A percentile compares a stretch with the other conserved stretches of the same genome.
These are phyloP conservation scores for Balearica regulorum DNA, from an alignment of 2,797 vertebrate genomes.

Conservation along the genomic window DNA sequence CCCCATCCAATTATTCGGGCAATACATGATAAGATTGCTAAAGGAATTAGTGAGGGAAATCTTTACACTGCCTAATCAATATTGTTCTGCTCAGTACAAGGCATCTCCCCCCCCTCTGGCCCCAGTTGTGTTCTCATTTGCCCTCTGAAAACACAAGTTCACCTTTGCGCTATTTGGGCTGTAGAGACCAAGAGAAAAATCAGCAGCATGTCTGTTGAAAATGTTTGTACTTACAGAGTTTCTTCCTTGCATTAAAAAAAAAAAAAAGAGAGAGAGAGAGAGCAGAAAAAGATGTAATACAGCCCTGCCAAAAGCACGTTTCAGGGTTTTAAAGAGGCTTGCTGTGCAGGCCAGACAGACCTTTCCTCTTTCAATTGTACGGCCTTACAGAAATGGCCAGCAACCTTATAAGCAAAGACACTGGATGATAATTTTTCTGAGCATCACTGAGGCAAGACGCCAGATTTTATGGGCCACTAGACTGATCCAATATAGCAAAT, in stretches of 20 bases:
- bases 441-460: slow-evolving; percentile 18
- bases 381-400: background rate
- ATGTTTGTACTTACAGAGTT: background rate
- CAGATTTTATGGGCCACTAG: slow-evolving; percentile 56
- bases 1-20: slow-evolving; percentile 15
- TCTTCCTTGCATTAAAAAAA: background rate
- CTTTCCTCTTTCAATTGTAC: background rate
- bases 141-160: background rate
- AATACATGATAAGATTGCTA: slow-evolving; percentile 25
- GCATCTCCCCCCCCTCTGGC: background rate
- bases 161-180: background rate
- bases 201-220: background rate
- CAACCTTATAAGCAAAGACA: background rate
- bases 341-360: background rate
- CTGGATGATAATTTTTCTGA: slow-evolving; percentile 25
- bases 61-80: slow-evolving; percentile 37
- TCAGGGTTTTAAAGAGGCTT: background rate
- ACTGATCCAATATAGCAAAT: slow-evolving; percentile 58
- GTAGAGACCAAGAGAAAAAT: background rate
- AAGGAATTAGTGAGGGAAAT: slow-evolving; percentile 47
- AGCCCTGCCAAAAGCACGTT: background rate
- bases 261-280: background rate
- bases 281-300: no score
- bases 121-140: background rate
- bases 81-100: slow-evolving; percentile 4